A percentile compares a stretch with the other conserved stretches of the same genome.
Conservation (phyloP, 2,113 vertebrate species). For the Oreochromis spilurus region DNA sequence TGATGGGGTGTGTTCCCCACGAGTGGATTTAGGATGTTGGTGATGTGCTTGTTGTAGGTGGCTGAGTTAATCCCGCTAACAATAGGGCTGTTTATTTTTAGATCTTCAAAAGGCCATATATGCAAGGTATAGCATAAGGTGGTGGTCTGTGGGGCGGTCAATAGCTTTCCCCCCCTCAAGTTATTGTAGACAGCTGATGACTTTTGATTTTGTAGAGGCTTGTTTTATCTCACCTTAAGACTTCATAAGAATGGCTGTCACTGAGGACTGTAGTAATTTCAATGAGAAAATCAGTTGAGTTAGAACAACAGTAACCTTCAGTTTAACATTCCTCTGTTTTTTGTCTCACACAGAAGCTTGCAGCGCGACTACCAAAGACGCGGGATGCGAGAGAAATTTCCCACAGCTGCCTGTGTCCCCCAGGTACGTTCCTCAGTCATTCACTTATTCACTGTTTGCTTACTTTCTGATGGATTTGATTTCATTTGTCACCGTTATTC, state of each 20-base stretch:
- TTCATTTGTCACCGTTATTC: not conserved
- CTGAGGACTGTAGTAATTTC: not conserved
- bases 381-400: slow-evolving; percentile 64
- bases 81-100: not conserved
- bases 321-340: not conserved
- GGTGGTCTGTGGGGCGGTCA: not conserved
- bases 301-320: not conserved
- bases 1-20: not conserved
- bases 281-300: not conserved
- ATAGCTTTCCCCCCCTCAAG: not conserved
- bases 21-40: not conserved
- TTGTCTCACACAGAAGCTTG: slow-evolving; percentile 64
- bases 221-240: not conserved
- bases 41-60: not conserved
- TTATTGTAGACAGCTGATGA: not conserved
- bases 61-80: not conserved
- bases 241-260: accelerated
- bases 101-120: not conserved
- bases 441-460: not conserved
- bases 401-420: slow-evolving; percentile 72
- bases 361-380: slow-evolving; percentile 65
- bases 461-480: not conserved
- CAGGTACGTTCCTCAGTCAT: slow-evolving; percentile 55
- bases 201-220: not conserved
- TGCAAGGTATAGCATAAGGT: not conserved